These are phyloP conservation scores for Eulithis prunata DNA, from an alignment of 2,888 invertebrate species.

Conservation along the genomic window DNA sequence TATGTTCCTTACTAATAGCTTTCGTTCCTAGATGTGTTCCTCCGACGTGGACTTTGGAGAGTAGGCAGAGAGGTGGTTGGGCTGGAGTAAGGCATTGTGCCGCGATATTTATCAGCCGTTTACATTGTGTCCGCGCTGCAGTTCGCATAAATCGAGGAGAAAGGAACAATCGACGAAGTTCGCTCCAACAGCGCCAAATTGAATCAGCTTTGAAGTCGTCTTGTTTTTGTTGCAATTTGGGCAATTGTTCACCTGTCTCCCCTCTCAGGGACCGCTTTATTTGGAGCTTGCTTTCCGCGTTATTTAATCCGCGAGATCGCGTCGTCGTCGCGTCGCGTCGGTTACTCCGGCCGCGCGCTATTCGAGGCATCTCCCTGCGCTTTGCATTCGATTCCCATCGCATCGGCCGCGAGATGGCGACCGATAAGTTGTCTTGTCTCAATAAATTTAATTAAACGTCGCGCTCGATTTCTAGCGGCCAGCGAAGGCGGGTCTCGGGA, in stretches of 20 bases:
- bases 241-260: slow-evolving; percentile 56
- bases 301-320: slow-evolving; percentile 44
- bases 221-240: slow-evolving; percentile 61
- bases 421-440: slow-evolving; percentile 67
- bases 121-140: slow-evolving; percentile 16
- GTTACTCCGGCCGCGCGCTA: slow-evolving; percentile 49
- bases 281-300: slow-evolving; percentile 50
- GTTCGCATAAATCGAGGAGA: slow-evolving; percentile 14
- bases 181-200: slow-evolving; percentile 41
- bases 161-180: slow-evolving; percentile 34
- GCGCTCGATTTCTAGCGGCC: slow-evolving; percentile 43
- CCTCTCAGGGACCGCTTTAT: slow-evolving; percentile 48
- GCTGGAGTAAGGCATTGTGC: slow-evolving; percentile 1
- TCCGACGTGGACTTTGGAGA: not conserved
- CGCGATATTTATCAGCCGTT: slow-evolving; percentile 12
- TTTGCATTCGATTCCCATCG: slow-evolving; percentile 73
- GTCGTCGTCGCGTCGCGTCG: slow-evolving; percentile 17
- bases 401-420: slow-evolving; percentile 61
- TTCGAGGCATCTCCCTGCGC: slow-evolving; percentile 65
- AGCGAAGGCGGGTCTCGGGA: slow-evolving; percentile 4
- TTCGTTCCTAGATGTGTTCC: not conserved
- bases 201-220: slow-evolving; percentile 50
- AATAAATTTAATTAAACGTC: slow-evolving; percentile 82
- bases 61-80: not conserved
- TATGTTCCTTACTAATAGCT: no score